Base-by-base conservation (phyloP, 1,140 invertebrate species). In the Episyrphus balteatus region DNA sequence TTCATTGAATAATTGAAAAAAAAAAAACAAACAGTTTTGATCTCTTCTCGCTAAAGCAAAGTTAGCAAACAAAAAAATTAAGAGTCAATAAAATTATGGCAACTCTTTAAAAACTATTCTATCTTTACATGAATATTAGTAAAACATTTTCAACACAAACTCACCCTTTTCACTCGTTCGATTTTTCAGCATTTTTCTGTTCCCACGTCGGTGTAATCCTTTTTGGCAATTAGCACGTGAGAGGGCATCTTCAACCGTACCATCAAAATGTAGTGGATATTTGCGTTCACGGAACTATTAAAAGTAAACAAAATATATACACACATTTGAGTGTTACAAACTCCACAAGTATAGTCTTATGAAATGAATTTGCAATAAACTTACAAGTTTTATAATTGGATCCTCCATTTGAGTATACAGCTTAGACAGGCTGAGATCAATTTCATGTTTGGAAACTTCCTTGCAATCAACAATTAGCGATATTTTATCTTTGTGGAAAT, bases 221-320 rank as follows among this genome's bases (percentile, higher is more conserved):
- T 68, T 68, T 50, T 68, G 62, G 40, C 66, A 68, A 18, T 66
- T 67, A 50, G 66, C 65, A 14, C 62, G 52, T 33, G 62, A 57
- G 49, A 68, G 48, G n/a, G 66, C 67, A 30, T 55, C 52, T 38
- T 68, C 65, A 46, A 66, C 57, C 49, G 64, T 59, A 9, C 53
- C 62, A 53, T 73, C 70, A 7, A 75, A 63, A 48, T 71, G 68
- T 47, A 75, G 56, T 5, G 66, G 64, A 56, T 75, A 73, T 51
- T 71, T 73, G 44, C 67, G 69, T 62, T 75, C 73, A 32, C 72
- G 62, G 51, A 72, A 71, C 71, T 66, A 38, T 31, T 44, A 44
- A 47, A 11, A 38, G 44, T 36, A 45, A 53, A 56, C 39, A 40
- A 38, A 52, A 52, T 36, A 46, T 17, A 46, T n/a, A n/a, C n/a